Evolutionary conservation across 1,140 invertebrate species (phyloP), one percentile per base, ranked within the genome.

Genomic region (Heliconius hermathena): DNA sequence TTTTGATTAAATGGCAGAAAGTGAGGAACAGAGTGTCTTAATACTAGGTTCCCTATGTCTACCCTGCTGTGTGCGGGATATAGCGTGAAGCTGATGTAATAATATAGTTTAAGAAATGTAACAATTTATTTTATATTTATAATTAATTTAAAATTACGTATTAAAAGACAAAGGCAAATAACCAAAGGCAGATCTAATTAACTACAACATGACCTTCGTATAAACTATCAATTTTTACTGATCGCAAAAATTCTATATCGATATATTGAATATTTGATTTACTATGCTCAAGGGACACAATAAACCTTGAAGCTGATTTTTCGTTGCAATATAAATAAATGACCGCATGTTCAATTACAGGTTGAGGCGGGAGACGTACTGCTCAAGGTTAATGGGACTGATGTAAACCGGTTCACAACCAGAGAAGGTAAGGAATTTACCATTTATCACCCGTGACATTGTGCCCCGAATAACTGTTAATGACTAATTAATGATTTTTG

Each of bases 291-390:
- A 29, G 60, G 16, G 60, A 66, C 26, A 16, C 29, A 66, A 66
- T 66, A 66, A 66, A 66, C 60, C 60, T 66, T 66, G 60, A 66
- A 16, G 60, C 2, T 29, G 22, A 66, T 66, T 66, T 66, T 66
- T 66, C 60, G 60, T 66, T 29, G 60, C 60, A 22, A 29, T 84
- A 80, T 84, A 81, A 76, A 78, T 84, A 80, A 89, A 79, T 84
- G 85, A 85, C 79, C 77, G 87, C 84, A 77, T 85, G 84, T 93
- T 89, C 91, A 91, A 94, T 97, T 97, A 84, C 96, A 98, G 97
- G 96, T 99, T 83, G 97, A 98, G 95, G 97, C 97, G 85, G 98
- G 98, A 83, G 98, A 99, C 95, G 97, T 99, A 89, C 98, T 99
- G 94, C 95, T 98, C 91, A 98, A 98, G 96, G 97, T 99, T 88